Evolutionary conservation across 2,888 invertebrate species (phyloP).

Genomic region (Perdita meconis): DNA sequence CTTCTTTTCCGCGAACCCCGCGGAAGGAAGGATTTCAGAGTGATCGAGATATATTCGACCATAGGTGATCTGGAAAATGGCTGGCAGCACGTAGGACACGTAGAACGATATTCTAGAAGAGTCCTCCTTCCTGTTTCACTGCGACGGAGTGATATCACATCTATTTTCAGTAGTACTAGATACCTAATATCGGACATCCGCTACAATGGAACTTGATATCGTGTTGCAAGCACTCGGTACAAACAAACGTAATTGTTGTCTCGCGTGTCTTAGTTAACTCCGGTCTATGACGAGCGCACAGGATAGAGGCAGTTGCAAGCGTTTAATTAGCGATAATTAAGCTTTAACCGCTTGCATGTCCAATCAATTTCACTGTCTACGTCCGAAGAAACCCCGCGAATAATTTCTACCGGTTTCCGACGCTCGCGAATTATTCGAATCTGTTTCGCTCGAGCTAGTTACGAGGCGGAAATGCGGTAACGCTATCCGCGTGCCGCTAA

Average conservation of each 20-base stretch:
- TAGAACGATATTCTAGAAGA: background rate
- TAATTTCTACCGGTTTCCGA: too few relatives aligned
- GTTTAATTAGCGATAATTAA: background rate
- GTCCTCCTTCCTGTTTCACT: conserved; percentile 6
- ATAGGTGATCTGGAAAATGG: background rate
- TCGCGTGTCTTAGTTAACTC: conserved; percentile 47
- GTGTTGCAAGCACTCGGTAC: conserved; percentile 11
- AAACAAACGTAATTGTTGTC: conserved; percentile 62
- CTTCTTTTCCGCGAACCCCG: background rate
- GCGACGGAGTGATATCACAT: conserved; percentile 39
- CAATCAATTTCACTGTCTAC: background rate
- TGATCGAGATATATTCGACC: conserved; percentile 10
- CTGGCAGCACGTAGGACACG: background rate
- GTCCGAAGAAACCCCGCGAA: background rate
- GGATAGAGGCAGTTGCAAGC: background rate
- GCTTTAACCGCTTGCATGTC: background rate
- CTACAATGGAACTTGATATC: conserved; percentile 46
- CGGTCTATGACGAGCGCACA: background rate
- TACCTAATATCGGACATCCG: conserved; percentile 65
- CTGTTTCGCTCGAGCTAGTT: too few relatives aligned
- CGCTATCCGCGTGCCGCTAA: too few relatives aligned
- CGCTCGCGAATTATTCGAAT: too few relatives aligned
- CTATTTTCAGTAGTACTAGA: conserved; percentile 48
- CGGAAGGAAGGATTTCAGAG: background rate
- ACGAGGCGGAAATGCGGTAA: too few relatives aligned